A percentile compares a stretch with the other conserved stretches of the same genome.
Conservation (phyloP, 2,113 vertebrate species). For the Hydrochoerus hydrochaeris region DNA sequence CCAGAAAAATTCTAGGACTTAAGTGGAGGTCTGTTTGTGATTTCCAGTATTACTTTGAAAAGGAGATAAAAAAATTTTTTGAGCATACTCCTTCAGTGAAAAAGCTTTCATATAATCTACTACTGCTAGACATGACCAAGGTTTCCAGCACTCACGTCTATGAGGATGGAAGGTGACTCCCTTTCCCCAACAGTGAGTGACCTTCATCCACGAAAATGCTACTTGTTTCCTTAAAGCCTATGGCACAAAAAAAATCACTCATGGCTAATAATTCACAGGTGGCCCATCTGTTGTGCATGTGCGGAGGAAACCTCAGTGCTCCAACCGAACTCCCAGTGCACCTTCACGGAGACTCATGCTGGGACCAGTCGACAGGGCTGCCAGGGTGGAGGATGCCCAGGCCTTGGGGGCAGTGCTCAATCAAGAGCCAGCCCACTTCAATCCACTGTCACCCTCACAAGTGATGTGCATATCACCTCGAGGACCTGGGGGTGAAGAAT, state of each 20-base stretch:
- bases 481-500: not conserved
- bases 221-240: not conserved
- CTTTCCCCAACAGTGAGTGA: accelerated
- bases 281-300: accelerated
- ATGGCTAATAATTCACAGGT: accelerated
- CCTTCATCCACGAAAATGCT: accelerated
- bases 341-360: not conserved
- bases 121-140: accelerated
- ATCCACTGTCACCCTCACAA: not conserved
- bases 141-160: not conserved
- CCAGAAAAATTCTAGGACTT: not conserved
- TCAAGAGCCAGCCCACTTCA: not conserved
- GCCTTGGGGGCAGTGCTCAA: no score
- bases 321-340: not conserved
- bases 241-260: accelerated
- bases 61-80: not conserved
- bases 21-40: not conserved
- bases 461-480: accelerated
- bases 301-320: not conserved
- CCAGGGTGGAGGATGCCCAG: accelerated
- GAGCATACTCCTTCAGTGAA: not conserved
- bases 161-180: accelerated
- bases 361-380: accelerated
- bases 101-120: not conserved
- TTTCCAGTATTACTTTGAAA: no score